phyloP scores from a whole-genome alignment of 2,888 invertebrate genomes.

The Fabriciana adippe region DNA sequence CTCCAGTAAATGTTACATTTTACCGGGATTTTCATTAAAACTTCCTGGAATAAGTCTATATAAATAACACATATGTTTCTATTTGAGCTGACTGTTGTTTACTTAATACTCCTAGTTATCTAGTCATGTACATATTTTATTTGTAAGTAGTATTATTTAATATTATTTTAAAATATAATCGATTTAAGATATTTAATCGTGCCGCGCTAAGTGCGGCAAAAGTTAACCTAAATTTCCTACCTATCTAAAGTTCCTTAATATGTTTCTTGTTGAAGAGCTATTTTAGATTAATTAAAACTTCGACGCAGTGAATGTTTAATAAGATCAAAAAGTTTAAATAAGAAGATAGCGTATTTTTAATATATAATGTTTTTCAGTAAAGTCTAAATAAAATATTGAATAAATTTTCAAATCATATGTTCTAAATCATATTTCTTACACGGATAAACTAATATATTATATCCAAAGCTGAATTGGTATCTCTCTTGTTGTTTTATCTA shows the following conservation, averaged over 20 bases:
- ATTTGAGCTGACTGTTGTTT: too few species aligned
- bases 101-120: neutral
- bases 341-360: too few species aligned
- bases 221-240: conserved; percentile 37
- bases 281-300: conserved; percentile 41
- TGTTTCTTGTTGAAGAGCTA: conserved; percentile 29
- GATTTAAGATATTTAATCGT: conserved; percentile 28
- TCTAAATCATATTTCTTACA: conserved; percentile 21
- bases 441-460: conserved; percentile 17
- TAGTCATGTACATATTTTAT: too few species aligned
- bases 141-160: too few species aligned
- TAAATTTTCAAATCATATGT: neutral
- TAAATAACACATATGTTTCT: too few species aligned
- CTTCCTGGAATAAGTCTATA: too few species aligned
- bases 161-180: conserved; percentile 15
- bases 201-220: conserved; percentile 23
- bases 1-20: too few species aligned
- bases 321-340: too few species aligned
- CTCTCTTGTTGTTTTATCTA: conserved; percentile 26
- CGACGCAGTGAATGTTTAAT: conserved; percentile 14
- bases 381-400: too few species aligned
- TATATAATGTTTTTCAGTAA: too few species aligned
- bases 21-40: too few species aligned
- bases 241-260: conserved; percentile 14
- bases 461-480: conserved; percentile 20